A percentile compares a stretch with the other conserved stretches of the same genome.
Evolutionary conservation across 2,888 invertebrate genomes (phyloP).

Genomic region (Diabrotica balteata): DNA sequence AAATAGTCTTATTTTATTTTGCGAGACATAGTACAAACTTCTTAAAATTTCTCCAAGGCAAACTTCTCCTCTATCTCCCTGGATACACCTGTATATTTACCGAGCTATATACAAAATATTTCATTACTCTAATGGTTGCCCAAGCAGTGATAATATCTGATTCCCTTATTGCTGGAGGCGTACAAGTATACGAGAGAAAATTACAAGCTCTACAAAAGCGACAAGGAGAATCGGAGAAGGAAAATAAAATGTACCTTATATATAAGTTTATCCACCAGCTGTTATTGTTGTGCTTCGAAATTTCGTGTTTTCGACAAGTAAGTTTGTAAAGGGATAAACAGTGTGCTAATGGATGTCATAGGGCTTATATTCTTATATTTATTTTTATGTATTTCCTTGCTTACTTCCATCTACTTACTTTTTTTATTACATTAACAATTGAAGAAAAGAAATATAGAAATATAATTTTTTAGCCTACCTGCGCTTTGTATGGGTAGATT

Average conservation of each 20-base stretch:
- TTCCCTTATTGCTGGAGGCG: neutral
- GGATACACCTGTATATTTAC: conserved; percentile 3
- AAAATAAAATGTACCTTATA: neutral
- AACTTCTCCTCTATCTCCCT: neutral
- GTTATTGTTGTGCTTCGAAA: too few relatives aligned
- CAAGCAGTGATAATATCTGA: conserved; percentile 8
- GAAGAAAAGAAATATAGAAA: too few relatives aligned
- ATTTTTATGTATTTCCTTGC: too few relatives aligned
- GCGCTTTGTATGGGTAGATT: too few relatives aligned
- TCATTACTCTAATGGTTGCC: conserved; percentile 8
- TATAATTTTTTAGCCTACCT: too few relatives aligned
- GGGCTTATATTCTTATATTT: too few relatives aligned
- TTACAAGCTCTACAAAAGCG: neutral
- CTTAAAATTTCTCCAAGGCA: neutral
- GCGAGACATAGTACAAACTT: neutral
- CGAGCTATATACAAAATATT: neutral
- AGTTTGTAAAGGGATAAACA: neutral
- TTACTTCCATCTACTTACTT: too few relatives aligned
- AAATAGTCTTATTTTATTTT: too few relatives aligned
- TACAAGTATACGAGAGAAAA: neutral
- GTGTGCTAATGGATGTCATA: too few relatives aligned
- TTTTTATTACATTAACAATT: too few relatives aligned
- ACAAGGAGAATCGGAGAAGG: neutral
- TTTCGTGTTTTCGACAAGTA: neutral
- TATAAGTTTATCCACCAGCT: too few relatives aligned